Percentiles rank a stretch among this genome's conserved stretches.
Conservation (phyloP, 2,113 vertebrate species). For the Cololabis saira region DNA sequence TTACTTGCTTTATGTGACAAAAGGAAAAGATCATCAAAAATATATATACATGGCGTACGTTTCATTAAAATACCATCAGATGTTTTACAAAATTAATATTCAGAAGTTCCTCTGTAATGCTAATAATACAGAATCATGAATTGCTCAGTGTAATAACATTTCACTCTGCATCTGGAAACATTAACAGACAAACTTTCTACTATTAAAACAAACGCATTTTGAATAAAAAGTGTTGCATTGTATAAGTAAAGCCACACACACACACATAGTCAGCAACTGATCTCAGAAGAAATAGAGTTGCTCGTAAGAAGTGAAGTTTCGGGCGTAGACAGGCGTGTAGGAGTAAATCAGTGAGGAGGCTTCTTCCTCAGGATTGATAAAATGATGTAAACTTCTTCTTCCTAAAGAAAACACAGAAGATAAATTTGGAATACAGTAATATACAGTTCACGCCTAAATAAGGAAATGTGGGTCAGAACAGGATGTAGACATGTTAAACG, state of each 20-base stretch:
- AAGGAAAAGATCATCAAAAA: no score
- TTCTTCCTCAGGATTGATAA: constrained; percentile 72
- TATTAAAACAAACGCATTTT: background rate
- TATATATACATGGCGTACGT: no score
- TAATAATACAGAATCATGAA: background rate
- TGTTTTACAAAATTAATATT: no score
- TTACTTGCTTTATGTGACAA: no score
- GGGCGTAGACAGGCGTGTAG: constrained; percentile 73
- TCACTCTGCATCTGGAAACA: background rate
- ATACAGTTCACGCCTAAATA: background rate
- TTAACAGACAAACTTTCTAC: background rate
- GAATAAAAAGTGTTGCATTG: background rate
- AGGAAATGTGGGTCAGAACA: background rate
- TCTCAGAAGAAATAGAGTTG: constrained; percentile 82
- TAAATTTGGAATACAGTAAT: background rate
- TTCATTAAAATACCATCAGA: no score
- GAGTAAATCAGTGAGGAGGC: constrained; percentile 79
- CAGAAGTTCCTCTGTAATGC: no score
- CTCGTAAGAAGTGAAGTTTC: constrained; percentile 75
- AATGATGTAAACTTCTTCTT: constrained; percentile 79
- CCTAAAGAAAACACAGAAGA: constrained; percentile 65
- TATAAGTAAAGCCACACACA: background rate
- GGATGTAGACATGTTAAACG: no score
- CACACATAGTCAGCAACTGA: background rate
- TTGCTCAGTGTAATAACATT: background rate